A percentile compares a stretch with the other conserved stretches of the same genome.
Evolutionary conservation across 2,113 vertebrate species (phyloP).

Genomic region (Neogale vison): DNA sequence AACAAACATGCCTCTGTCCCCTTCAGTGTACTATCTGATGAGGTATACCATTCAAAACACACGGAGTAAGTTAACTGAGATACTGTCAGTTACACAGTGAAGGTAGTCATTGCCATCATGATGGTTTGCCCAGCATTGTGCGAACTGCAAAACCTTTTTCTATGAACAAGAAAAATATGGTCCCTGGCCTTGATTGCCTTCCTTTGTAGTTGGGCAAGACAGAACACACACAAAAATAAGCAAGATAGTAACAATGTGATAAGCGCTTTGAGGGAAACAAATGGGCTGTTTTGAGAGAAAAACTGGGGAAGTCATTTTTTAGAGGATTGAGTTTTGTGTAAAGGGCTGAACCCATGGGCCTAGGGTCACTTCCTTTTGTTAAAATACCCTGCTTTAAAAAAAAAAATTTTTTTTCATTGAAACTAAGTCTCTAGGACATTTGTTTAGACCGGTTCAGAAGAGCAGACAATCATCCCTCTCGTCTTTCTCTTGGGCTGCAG

Average conservation of each 20-base stretch:
- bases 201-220: neutral
- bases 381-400: neutral
- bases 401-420: neutral
- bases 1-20: neutral
- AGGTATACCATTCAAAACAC: neutral
- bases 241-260: neutral
- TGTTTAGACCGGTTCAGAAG: neutral
- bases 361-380: neutral
- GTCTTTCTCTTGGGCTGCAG: neutral
- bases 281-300: neutral
- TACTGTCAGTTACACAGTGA: neutral
- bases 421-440: neutral
- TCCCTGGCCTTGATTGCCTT: neutral
- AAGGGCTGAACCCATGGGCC: neutral
- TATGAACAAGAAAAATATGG: neutral
- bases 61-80: neutral
- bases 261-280: neutral
- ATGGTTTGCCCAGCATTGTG: neutral
- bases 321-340: neutral
- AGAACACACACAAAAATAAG: neutral
- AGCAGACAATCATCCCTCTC: neutral
- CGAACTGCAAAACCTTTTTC: neutral
- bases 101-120: neutral
- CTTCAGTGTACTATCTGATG: neutral
- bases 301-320: neutral